Conservation (phyloP, 92 coral and sea anemone genomes). For the Umimayanthus chanpuru region DNA sequence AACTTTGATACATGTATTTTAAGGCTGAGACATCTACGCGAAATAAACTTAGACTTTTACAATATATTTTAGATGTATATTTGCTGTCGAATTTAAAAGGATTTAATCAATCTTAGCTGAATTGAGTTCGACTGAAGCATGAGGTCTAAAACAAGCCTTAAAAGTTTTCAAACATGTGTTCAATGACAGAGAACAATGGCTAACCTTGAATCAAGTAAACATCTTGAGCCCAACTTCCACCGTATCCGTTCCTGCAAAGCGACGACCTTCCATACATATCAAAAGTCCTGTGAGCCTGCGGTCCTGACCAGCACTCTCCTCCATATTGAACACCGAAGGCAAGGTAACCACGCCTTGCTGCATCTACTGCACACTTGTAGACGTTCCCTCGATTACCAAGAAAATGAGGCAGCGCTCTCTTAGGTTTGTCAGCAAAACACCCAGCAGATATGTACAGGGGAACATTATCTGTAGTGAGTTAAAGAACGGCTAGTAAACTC, state of each 20-base stretch:
- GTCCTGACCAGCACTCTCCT: slow-evolving; percentile 20
- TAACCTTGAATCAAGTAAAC: slow-evolving; percentile 15
- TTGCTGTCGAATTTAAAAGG: too few species aligned
- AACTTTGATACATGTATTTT: too few species aligned
- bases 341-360: slow-evolving; percentile 7
- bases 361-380: slow-evolving; percentile 1
- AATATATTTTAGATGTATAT: too few species aligned
- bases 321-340: slow-evolving; percentile 18
- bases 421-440: not conserved
- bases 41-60: too few species aligned
- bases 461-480: slow-evolving; percentile 2
- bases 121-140: too few species aligned
- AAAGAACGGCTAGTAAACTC: too few species aligned
- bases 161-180: too few species aligned
- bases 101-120: too few species aligned
- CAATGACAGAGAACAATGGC: not conserved
- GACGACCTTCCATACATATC: slow-evolving; percentile 12
- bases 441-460: not conserved
- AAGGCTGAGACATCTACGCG: too few species aligned
- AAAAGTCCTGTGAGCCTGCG: not conserved
- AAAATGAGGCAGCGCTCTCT: slow-evolving; percentile 18
- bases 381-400: not conserved
- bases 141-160: not conserved
- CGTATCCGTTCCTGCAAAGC: slow-evolving; percentile 6
- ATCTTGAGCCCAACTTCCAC: slow-evolving; percentile 23